Evolutionary conservation across 2,888 invertebrate species (phyloP).

Genomic region (Andrena fulva): DNA sequence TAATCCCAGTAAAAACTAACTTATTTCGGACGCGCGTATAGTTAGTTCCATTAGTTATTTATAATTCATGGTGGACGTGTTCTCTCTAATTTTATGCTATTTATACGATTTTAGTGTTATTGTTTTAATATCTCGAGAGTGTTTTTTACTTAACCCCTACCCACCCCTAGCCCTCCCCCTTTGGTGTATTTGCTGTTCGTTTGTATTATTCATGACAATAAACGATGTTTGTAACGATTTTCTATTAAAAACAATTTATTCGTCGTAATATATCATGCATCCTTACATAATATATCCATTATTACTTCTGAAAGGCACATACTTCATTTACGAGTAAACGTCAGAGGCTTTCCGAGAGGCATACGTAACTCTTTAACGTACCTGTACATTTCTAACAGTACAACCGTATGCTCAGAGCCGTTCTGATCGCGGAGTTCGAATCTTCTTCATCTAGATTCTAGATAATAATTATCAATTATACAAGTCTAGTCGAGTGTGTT

Average conservation of each 20-base stretch:
- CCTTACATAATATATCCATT: slow-evolving; percentile 82
- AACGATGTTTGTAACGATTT: slow-evolving; percentile 42
- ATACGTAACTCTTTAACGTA: slow-evolving; percentile 17
- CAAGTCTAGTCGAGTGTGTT: slow-evolving; percentile 61
- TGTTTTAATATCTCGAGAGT: slow-evolving; percentile 21
- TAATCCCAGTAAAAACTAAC: slow-evolving; percentile 35
- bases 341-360: slow-evolving; percentile 55
- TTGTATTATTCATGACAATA: slow-evolving; percentile 40
- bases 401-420: slow-evolving; percentile 51
- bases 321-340: slow-evolving; percentile 73
- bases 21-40: slow-evolving; percentile 24
- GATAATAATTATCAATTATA: slow-evolving; percentile 56
- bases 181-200: slow-evolving; percentile 5
- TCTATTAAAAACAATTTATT: slow-evolving; percentile 84
- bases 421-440: slow-evolving; percentile 43
- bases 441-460: slow-evolving; percentile 37
- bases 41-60: slow-evolving; percentile 37
- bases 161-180: background rate
- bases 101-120: slow-evolving; percentile 46
- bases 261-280: slow-evolving; percentile 82
- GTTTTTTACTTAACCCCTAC: slow-evolving; percentile 44
- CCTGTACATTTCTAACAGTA: slow-evolving; percentile 48
- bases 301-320: slow-evolving; percentile 84
- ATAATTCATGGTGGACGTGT: slow-evolving; percentile 13
- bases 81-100: slow-evolving; percentile 42